Conservation (phyloP, 2,888 invertebrate species). For the Eupithecia pulchellata region DNA sequence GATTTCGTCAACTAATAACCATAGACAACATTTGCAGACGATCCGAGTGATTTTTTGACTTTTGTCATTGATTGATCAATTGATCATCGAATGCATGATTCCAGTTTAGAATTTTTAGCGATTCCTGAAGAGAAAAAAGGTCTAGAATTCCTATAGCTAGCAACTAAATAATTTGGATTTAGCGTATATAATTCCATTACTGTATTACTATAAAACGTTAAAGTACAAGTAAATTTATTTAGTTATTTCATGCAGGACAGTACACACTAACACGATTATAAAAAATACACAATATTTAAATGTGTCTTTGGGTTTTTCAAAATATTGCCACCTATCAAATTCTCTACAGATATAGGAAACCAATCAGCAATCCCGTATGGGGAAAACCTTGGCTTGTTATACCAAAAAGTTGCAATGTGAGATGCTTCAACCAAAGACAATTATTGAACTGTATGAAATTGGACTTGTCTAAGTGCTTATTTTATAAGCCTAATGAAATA, state of each 20-base stretch:
- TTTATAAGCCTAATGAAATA: too few species aligned
- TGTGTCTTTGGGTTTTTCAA: background rate
- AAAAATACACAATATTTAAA: background rate
- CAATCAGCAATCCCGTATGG: too few species aligned
- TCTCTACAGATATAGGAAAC: background rate
- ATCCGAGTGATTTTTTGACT: background rate
- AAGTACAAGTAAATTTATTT: too few species aligned
- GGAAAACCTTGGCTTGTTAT: too few species aligned
- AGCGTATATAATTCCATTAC: background rate
- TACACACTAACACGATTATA: too few species aligned
- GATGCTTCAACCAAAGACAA: too few species aligned
- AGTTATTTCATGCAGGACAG: too few species aligned
- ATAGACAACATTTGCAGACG: constrained; percentile 61
- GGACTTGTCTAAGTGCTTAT: too few species aligned
- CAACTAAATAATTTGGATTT: background rate
- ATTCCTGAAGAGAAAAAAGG: background rate
- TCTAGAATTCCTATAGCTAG: background rate
- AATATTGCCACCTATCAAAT: background rate
- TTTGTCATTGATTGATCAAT: background rate
- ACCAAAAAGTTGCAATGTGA: too few species aligned
- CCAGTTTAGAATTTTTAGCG: background rate
- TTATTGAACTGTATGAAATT: too few species aligned
- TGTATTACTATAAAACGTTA: too few species aligned
- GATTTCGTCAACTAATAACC: constrained; percentile 82
- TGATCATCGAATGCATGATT: background rate